Base-by-base conservation (phyloP, 1,140 invertebrate species). In the Chymomyza costata region DNA sequence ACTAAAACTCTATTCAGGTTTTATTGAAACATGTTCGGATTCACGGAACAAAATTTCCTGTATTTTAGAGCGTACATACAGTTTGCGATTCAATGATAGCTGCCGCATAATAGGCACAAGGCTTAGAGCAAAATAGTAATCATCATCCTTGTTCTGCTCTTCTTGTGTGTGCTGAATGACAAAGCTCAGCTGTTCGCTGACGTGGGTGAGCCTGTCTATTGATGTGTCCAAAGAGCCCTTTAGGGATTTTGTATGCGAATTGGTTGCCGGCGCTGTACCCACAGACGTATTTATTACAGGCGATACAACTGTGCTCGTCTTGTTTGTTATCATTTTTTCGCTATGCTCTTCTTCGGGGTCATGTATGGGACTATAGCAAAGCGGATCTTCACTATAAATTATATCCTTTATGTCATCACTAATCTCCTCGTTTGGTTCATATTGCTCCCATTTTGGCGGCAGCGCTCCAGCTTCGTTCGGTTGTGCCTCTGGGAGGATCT, bases 361-460 rank as follows among this genome's bases (percentile, higher is more conserved):
- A 41, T 78, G 73, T n/a, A 78, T 78, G 21, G 71, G 71, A 17
- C 71, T 78, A 41, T 78, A 78, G 48, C 71, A 78, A n/a, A 78
- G 54, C 14, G 71, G 71, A 45, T 78, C 71, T 32, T 78, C 71
- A 40, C 54, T 78, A 40, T 78, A 78, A 21, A 78, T 78, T n/a
- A 78, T 78, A 15, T 78, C 71, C 54, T 78, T 78, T 18, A 78
- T 78, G 14, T 78, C 71, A 15, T 76, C 71, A 47, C 57, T 56
- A 18, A 78, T 70, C 44, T 71, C 71, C 30, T 78, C 71, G 48
- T 66, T 66, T 1, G 80, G 73, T 38, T 78, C 71, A 48, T 78
- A 78, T 16, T 80, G 67, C 51, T 78, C 71, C 71, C 71, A 78
- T 38, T 80, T 78, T 11, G 80, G 71, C 1, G 71, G 71, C 38